Percentiles rank a stretch among this genome's conserved stretches.
phyloP scores from a whole-genome alignment of 2,888 invertebrate species.

The Tenodera sinensis region DNA sequence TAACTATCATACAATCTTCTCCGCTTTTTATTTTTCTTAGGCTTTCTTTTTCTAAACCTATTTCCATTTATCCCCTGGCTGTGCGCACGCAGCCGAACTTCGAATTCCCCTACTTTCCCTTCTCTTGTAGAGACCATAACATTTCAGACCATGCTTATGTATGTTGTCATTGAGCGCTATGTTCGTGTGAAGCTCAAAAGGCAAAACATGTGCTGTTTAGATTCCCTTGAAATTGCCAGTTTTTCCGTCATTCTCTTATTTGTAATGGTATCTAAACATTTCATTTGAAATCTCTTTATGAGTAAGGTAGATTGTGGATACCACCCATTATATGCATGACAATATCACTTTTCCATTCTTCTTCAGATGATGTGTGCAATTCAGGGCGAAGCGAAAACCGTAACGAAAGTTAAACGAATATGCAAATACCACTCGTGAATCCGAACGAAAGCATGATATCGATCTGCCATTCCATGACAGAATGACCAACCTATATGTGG shows the following conservation, averaged over 20 bases:
- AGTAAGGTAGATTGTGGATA: no score
- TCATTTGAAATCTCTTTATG: no score
- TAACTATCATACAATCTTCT: background rate
- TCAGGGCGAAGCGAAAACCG: background rate
- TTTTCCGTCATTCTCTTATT: no score
- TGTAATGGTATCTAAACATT: no score
- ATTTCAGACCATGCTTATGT: background rate
- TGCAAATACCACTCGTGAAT: background rate
- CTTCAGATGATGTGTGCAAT: background rate
- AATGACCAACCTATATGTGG: background rate
- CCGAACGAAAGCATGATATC: background rate
- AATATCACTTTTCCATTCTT: background rate
- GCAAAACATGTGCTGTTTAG: background rate
- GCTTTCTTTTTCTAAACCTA: background rate
- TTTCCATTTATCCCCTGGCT: background rate
- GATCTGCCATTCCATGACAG: background rate
- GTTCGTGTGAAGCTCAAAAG: background rate
- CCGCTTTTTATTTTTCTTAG: background rate
- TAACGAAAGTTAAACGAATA: background rate
- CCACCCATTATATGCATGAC: no score
- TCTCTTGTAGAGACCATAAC: background rate
- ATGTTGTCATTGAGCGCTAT: background rate
- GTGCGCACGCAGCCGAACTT: background rate
- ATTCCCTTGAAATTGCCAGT: no score
- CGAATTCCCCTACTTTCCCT: background rate